Evolutionary conservation across 1,140 invertebrate species (phyloP).

Genomic region (Coenobita brevimanus): DNA sequence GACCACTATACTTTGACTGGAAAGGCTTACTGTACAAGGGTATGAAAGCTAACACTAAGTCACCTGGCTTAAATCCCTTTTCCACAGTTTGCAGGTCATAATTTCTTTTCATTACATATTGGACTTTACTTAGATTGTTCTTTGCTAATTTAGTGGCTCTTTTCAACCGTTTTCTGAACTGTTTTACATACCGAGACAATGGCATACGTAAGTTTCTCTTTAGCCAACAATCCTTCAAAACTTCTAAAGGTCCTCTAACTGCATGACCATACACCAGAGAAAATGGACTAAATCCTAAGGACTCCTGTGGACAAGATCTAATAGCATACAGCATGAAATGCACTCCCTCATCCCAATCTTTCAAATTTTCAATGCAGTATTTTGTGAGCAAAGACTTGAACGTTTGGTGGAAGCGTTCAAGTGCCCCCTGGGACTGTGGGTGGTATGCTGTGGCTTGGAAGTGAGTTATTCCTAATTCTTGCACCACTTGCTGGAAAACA

Average conservation of each 20-base stretch:
- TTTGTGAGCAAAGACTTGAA: not conserved
- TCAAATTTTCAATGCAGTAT: not conserved
- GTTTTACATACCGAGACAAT: not conserved
- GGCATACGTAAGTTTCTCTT: not conserved
- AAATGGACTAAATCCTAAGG: slow-evolving; percentile 8
- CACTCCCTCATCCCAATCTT: not conserved
- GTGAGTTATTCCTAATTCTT: not conserved
- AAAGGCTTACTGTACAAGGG: not conserved
- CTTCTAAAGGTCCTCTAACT: not conserved
- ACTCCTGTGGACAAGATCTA: not conserved
- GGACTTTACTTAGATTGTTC: not conserved
- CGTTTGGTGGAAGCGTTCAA: slow-evolving; percentile 10
- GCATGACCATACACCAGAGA: not conserved
- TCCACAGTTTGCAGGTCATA: not conserved
- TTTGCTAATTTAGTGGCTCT: not conserved
- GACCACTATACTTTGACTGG: not conserved
- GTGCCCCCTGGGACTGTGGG: not conserved
- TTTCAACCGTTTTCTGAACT: not conserved
- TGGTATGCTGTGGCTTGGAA: not conserved
- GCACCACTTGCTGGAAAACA: not conserved
- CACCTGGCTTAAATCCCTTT: not conserved
- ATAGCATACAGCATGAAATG: slow-evolving; percentile 17
- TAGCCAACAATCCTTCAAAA: slow-evolving; percentile 32
- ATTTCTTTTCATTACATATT: not conserved
- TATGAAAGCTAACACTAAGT: not conserved